These are phyloP conservation scores for Gallinago paraguaiae DNA, from an alignment of 2,113 vertebrate genomes.

Conservation along the genomic window DNA sequence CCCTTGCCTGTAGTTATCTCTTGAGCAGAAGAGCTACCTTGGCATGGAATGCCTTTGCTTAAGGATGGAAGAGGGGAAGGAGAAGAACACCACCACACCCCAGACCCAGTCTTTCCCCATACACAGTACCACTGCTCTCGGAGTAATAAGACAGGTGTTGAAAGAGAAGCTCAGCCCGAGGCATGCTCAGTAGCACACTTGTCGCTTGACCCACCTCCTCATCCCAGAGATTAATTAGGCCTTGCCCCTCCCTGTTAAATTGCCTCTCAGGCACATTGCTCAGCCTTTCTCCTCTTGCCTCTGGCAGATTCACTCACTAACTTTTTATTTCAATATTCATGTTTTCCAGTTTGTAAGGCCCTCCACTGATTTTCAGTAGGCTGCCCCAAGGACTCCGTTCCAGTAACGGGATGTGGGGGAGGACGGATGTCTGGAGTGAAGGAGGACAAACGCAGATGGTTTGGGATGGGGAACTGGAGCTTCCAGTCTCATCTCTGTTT, in stretches of 20 bases:
- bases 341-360: slow-evolving; percentile 40
- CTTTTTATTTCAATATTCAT: slow-evolving; percentile 46
- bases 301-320: slow-evolving; percentile 58
- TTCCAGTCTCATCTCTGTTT: neutral
- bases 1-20: neutral
- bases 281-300: slow-evolving; percentile 19
- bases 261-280: slow-evolving; percentile 51
- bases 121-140: neutral
- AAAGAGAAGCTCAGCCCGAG: slow-evolving; percentile 43
- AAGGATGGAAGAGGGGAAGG: neutral
- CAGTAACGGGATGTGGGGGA: neutral
- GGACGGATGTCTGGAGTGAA: neutral
- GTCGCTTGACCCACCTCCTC: slow-evolving; percentile 52
- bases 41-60: neutral
- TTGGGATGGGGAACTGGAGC: neutral
- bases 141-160: slow-evolving; percentile 59
- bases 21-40: neutral
- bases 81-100: neutral
- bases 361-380: neutral
- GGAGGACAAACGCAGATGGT: neutral
- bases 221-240: slow-evolving; percentile 50
- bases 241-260: slow-evolving; percentile 47
- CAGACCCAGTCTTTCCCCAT: slow-evolving; percentile 19
- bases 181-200: slow-evolving; percentile 30
- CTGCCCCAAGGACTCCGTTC: neutral